These are phyloP conservation scores for Cordylochernes scorpioides DNA, from an alignment of 2,888 invertebrate genomes.

Conservation along the genomic window DNA sequence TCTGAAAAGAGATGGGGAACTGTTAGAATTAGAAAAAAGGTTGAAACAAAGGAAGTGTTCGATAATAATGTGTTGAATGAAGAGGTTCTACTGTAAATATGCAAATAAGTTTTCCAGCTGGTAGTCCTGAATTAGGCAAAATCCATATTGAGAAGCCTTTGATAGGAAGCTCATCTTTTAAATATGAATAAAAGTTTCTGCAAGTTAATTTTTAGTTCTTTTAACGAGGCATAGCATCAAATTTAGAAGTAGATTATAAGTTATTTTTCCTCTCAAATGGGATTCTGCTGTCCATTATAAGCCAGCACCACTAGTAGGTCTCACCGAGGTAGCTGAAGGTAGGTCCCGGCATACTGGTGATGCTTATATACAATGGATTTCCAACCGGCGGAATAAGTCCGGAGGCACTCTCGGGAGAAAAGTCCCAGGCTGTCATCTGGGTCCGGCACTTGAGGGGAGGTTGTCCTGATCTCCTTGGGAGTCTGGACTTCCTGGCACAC, in stretches of 20 bases:
- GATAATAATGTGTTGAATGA: too few species aligned
- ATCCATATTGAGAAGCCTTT: too few species aligned
- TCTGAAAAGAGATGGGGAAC: too few species aligned
- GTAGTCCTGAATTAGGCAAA: too few species aligned
- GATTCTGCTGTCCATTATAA: background rate
- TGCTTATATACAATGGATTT: conserved; percentile 76
- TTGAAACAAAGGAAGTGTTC: too few species aligned
- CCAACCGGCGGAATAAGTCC: conserved; percentile 60
- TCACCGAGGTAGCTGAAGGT: conserved; percentile 56
- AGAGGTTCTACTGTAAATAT: too few species aligned
- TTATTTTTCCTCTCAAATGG: background rate
- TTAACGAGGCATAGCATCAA: too few species aligned
- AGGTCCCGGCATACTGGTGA: conserved; percentile 56
- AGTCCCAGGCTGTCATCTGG: conserved; percentile 17
- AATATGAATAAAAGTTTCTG: too few species aligned
- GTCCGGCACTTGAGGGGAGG: conserved; percentile 33
- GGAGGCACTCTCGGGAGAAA: conserved; percentile 38
- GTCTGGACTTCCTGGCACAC: conserved; percentile 23
- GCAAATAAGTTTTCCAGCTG: too few species aligned
- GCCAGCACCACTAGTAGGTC: conserved; percentile 10
- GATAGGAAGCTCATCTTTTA: too few species aligned
- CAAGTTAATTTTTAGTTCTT: too few species aligned
- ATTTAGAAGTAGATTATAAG: background rate
- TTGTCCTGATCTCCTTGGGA: conserved; percentile 50
- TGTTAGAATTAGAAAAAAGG: too few species aligned